Evolutionary conservation across 2,797 vertebrate genomes (phyloP), one percentile per base, ranked within the genome.

Genomic region (Sciurus vulgaris): DNA sequence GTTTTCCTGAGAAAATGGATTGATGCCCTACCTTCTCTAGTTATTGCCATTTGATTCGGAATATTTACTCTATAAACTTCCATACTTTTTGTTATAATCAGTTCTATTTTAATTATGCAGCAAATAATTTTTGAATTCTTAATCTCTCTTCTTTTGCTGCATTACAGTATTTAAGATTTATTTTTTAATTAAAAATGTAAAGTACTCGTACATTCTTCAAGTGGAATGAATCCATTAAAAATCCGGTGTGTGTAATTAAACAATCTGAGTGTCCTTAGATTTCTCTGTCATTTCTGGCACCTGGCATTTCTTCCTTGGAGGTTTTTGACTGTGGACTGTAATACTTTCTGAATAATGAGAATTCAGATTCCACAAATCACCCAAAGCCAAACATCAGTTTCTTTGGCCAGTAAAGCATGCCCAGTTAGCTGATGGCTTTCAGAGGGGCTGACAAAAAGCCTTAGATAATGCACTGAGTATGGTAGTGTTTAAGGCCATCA

Each of bases 341-440:
- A 95, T 96, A 96, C 91, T 96, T 97, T 95, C 56, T 95, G 86
- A 96, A 97, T 97, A 97, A 97, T 96, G 95, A 96, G 95, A 96
- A 97, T 95, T 97, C 89, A 70, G 94, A 97, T 94, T 92, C 93
- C 85, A 81, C 93, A 92, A 96, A 98, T 95, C 95, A 97, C 74
- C 92, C 86, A 96, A 92, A 97, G 96, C 93, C 93, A 96, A 96
- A 95, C 95, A 97, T 95, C 90, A 86, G 87, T 97, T 97, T 97
- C 70, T 96, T 95, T 91, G 96, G 97, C 97, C 95, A 94, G 87
- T 89, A 97, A 96, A 96, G 76, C 96, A 90, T 95, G 89, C 92
- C 95, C 77, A 38, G 97, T 81, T 96, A 94, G 90, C 86, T 97
- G 97, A 92, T 85, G 97, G 91, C 95, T 98, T 97, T 97, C 96